These are phyloP conservation scores for Chalcis sispes DNA, from an alignment of 2,888 invertebrate genomes.

Conservation along the genomic window DNA sequence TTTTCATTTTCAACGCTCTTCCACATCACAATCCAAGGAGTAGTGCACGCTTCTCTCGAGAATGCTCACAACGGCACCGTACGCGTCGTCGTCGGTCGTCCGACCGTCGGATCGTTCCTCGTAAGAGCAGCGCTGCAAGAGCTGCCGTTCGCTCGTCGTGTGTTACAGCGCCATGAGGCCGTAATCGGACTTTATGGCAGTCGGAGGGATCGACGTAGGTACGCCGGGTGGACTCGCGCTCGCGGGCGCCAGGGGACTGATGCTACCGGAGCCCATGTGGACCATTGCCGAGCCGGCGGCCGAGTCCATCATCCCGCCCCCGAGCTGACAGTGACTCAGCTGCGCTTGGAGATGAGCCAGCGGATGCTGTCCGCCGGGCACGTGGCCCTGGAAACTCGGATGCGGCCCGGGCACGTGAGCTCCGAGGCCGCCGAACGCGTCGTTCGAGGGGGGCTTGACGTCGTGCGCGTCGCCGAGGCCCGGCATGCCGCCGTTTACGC, in stretches of 20 bases:
- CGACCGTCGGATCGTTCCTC: background rate
- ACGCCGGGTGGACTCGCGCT: constrained; percentile 70
- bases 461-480: constrained; percentile 67
- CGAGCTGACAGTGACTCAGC: constrained; percentile 73
- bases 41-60: constrained; percentile 6
- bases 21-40: constrained; percentile 1
- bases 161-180: constrained; percentile 88
- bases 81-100: background rate
- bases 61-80: background rate
- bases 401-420: constrained; percentile 55
- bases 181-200: constrained; percentile 90
- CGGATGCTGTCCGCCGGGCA: constrained; percentile 68
- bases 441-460: constrained; percentile 62
- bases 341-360: constrained; percentile 76
- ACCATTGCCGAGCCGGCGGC: constrained; percentile 65
- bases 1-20: constrained; percentile 14
- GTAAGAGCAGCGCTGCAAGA: background rate
- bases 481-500: constrained; percentile 65
- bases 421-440: constrained; percentile 52
- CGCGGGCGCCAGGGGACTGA: constrained; percentile 74
- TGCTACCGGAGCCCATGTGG: constrained; percentile 72
- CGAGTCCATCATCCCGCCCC: constrained; percentile 74
- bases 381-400: constrained; percentile 69
- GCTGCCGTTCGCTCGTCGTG: constrained; percentile 54
- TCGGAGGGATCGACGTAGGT: constrained; percentile 73